phyloP scores from a whole-genome alignment of 2,113 vertebrate genomes.

The Erythrocercus mccallii region DNA sequence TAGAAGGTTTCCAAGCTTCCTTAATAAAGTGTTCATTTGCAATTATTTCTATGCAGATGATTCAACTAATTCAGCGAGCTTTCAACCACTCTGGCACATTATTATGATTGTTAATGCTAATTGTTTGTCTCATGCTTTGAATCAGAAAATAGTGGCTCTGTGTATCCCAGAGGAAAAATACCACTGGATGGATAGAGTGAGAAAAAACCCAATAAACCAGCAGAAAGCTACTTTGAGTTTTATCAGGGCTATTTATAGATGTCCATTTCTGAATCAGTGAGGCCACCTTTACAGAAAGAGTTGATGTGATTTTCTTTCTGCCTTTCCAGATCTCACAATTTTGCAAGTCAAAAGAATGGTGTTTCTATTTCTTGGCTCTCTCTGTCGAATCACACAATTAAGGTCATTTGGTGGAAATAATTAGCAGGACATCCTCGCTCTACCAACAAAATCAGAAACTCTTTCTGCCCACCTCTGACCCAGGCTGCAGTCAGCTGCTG shows the following conservation, averaged over 20 bases:
- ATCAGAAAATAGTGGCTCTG: not conserved
- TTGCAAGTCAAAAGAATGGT: not conserved
- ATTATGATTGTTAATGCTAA: constrained; percentile 16
- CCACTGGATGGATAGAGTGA: not conserved
- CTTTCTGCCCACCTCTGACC: not conserved
- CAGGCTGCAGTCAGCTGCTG: not conserved
- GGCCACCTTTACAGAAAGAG: not conserved
- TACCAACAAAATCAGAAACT: not conserved
- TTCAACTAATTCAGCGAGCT: not conserved
- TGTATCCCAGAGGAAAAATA: not conserved
- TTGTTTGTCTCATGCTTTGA: constrained; percentile 31
- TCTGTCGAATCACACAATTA: not conserved
- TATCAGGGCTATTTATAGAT: not conserved
- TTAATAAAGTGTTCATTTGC: constrained; percentile 26
- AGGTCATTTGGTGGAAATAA: not conserved
- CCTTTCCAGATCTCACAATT: not conserved
- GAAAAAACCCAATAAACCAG: not conserved
- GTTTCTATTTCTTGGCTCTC: not conserved
- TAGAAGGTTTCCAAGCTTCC: constrained; percentile 4
- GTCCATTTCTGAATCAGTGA: not conserved
- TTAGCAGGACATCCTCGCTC: not conserved
- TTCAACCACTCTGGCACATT: not conserved
- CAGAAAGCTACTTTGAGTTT: not conserved
- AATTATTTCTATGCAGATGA: constrained; percentile 11
- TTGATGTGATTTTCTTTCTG: not conserved